phyloP scores from a whole-genome alignment of 2,113 vertebrate genomes.

The human (Homo sapiens) region GRCh38 chr2:31557001-31557500 shows the following conservation, averaged over 20 bases:
- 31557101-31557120: not conserved
- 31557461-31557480: not conserved
- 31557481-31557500: not conserved
- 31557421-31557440: not conserved
- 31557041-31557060: not conserved
- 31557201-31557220: not conserved
- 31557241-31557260: not conserved
- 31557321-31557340: not conserved
- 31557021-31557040: not conserved
- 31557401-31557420: not conserved
- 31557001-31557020: not conserved
- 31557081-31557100: not conserved
- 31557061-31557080: not conserved
- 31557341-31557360: not conserved
- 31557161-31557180: not conserved
- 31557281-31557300: not conserved
- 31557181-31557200: not conserved
- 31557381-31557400: not conserved
- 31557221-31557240: not conserved
- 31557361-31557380: not conserved
- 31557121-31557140: not conserved
- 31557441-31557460: not conserved
- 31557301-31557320: not conserved
- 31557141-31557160: not conserved
- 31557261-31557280: not conserved